A percentile compares a stretch with the other conserved stretches of the same genome.
Evolutionary conservation across 2,888 invertebrate genomes (phyloP).

Genomic region (Didymodactylos carnosus): DNA sequence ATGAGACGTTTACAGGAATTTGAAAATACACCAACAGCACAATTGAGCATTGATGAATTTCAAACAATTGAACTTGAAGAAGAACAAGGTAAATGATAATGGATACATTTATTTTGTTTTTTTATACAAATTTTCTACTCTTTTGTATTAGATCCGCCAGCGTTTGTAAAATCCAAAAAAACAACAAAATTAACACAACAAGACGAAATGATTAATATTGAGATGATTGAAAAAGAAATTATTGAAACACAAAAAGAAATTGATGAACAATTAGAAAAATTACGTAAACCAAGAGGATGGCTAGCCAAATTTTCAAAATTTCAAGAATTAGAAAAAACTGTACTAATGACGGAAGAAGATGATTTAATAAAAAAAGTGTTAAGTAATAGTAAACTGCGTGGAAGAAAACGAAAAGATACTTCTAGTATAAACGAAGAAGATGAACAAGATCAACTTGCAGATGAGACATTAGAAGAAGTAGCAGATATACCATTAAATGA

Average conservation of each 20-base stretch:
- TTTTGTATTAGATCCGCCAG: slow-evolving; percentile 15
- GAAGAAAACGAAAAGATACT: neutral
- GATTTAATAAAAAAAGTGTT: slow-evolving; percentile 4
- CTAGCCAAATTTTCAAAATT: slow-evolving; percentile 1
- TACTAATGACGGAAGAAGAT: neutral
- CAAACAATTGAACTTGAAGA: slow-evolving; percentile 14
- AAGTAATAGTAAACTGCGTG: neutral
- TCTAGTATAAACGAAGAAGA: neutral
- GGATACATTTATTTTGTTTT: too few relatives aligned
- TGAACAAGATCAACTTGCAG: neutral
- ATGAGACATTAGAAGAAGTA: neutral
- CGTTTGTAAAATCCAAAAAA: slow-evolving; percentile 1
- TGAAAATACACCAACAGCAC: slow-evolving; percentile 82
- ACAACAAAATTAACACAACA: slow-evolving; percentile 11
- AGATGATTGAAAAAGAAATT: slow-evolving; percentile 8
- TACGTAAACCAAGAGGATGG: slow-evolving; percentile 7
- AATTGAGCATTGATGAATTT: slow-evolving; percentile 81
- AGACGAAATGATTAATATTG: slow-evolving; percentile 11
- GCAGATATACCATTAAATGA: neutral
- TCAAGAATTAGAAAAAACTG: neutral
- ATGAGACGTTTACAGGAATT: slow-evolving; percentile 71
- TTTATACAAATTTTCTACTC: too few relatives aligned
- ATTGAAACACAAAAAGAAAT: slow-evolving; percentile 10
- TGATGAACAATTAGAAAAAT: slow-evolving; percentile 8
- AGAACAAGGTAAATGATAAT: too few relatives aligned